Evolutionary conservation across 2,113 vertebrate genomes (phyloP).

Genomic region (Solenodon paradoxus): DNA sequence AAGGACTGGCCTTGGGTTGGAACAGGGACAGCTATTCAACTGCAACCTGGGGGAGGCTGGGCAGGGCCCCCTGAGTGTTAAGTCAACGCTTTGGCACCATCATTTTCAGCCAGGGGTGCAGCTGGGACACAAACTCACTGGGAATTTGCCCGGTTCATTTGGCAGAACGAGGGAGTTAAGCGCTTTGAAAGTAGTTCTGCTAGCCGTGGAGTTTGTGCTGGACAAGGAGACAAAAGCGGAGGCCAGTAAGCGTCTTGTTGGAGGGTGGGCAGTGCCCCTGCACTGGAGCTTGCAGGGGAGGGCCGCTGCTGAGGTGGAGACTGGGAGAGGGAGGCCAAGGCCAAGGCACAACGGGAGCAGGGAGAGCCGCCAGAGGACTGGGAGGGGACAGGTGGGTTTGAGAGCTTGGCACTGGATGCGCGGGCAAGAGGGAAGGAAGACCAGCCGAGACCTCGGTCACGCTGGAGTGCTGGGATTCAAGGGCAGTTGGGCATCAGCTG

Average conservation of each 20-base stretch:
- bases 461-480: neutral
- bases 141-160: neutral
- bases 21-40: neutral
- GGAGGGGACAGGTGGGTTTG: too few species aligned
- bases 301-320: too few species aligned
- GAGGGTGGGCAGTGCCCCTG: neutral
- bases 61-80: neutral
- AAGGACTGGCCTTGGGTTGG: neutral
- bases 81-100: too few species aligned
- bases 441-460: neutral
- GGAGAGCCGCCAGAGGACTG: neutral
- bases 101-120: neutral
- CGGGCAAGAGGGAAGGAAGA: rapidly evolving
- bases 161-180: neutral
- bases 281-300: neutral
- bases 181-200: neutral
- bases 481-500: neutral
- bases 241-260: neutral
- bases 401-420: neutral
- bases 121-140: neutral
- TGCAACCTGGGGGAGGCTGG: neutral
- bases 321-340: neutral
- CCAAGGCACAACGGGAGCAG: neutral
- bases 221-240: neutral
- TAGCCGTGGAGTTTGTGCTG: neutral